Conservation (phyloP, 2,888 invertebrate species). For the Esperia sulphurella region DNA sequence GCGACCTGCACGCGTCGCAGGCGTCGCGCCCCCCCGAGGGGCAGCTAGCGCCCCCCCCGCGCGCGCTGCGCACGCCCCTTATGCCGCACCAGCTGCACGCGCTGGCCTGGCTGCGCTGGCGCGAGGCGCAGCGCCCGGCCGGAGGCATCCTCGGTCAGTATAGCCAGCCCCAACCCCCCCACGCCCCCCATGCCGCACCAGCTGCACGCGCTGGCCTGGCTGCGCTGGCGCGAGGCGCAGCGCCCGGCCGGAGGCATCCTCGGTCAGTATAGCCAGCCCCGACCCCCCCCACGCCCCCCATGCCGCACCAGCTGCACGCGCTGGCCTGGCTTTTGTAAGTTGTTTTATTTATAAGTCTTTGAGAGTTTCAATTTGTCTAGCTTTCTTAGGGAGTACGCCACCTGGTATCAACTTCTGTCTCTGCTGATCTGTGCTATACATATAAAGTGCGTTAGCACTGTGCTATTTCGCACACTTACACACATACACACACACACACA, state of each 20-base stretch:
- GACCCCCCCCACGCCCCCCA: conserved; percentile 80
- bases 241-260: conserved; percentile 89
- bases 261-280: conserved; percentile 77
- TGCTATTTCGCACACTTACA: no score
- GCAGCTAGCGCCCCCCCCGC: conserved; percentile 79
- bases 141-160: conserved; percentile 88
- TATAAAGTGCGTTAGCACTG: no score
- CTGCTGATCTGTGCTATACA: no score
- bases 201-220: conserved; percentile 81
- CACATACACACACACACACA: no score
- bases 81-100: conserved; percentile 90
- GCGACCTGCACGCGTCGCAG: conserved; percentile 85
- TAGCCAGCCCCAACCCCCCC: conserved; percentile 80
- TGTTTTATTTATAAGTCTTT: no score
- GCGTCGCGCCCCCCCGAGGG: conserved; percentile 82
- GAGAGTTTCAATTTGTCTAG: no score
- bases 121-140: conserved; percentile 86
- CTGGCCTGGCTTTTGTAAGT: conserved; percentile 74
- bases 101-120: conserved; percentile 89
- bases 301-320: conserved; percentile 89
- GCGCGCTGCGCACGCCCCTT: conserved; percentile 77
- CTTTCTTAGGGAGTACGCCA: no score
- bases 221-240: conserved; percentile 86
- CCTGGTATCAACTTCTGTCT: no score
- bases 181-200: conserved; percentile 86